Percentiles rank a stretch among this genome's conserved stretches.
Evolutionary conservation across 2,888 invertebrate genomes (phyloP).

Genomic region (Scrobipalpa atriplicella): DNA sequence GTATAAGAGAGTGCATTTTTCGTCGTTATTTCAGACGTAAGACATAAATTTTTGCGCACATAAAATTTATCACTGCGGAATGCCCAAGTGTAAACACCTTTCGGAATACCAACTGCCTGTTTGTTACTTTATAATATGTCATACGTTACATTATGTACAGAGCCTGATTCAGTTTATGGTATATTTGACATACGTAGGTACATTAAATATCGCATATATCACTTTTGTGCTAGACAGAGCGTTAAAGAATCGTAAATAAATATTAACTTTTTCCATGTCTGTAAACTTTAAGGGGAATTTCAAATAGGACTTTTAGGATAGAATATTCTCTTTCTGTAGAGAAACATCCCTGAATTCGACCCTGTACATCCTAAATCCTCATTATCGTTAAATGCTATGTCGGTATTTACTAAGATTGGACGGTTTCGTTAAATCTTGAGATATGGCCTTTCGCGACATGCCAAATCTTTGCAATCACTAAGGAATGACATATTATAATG

Average conservation of each 20-base stretch:
- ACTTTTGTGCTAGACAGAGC: no score
- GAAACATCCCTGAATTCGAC: not conserved
- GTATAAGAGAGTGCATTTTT: not conserved
- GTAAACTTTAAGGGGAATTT: no score
- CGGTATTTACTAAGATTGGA: slow-evolving; percentile 36
- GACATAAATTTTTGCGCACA: not conserved
- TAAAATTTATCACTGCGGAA: not conserved
- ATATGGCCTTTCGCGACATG: slow-evolving; percentile 35
- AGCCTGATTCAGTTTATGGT: not conserved
- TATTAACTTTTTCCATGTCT: no score
- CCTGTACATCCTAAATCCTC: slow-evolving; percentile 10
- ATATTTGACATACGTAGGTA: no score
- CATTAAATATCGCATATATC: no score
- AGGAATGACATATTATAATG: not conserved
- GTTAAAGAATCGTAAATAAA: no score
- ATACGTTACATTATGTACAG: not conserved
- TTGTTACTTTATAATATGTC: not conserved
- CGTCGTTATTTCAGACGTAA: not conserved
- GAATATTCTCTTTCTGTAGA: no score
- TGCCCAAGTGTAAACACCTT: not conserved
- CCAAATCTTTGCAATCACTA: slow-evolving; percentile 13
- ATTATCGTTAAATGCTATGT: slow-evolving; percentile 21
- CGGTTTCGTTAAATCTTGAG: slow-evolving; percentile 36
- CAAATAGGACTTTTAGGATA: no score
- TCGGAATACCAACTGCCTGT: not conserved